Evolutionary conservation across 2,888 invertebrate species (phyloP).

Genomic region (Acleris sparsana): DNA sequence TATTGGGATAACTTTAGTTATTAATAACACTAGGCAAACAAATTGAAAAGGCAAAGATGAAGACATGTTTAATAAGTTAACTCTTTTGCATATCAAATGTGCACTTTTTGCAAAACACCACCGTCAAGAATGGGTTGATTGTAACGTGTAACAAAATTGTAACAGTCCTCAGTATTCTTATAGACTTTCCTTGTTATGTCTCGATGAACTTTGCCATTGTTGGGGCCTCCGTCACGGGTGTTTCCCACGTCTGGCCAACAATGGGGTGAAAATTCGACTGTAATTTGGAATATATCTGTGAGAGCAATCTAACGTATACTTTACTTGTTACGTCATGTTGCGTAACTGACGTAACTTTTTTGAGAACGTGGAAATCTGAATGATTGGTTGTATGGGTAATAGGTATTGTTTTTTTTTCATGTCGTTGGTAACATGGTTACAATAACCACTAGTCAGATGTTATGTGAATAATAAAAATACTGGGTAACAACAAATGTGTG

Average conservation of each 20-base stretch:
- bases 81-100: constrained; percentile 41
- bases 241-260: constrained; percentile 73
- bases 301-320: constrained; percentile 59
- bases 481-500: too few species aligned
- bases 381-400: constrained; percentile 10
- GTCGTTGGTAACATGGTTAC: constrained; percentile 17
- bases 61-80: constrained; percentile 42
- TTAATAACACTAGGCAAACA: constrained; percentile 44
- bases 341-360: constrained; percentile 55
- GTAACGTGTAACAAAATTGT: constrained; percentile 67
- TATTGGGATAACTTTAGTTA: constrained; percentile 65
- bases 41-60: constrained; percentile 38
- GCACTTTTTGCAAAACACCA: constrained; percentile 45
- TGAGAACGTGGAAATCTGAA: constrained; percentile 37
- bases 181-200: constrained; percentile 80
- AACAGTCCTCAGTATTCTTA: constrained; percentile 68
- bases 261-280: constrained; percentile 80
- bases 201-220: constrained; percentile 82
- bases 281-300: constrained; percentile 71
- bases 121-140: constrained; percentile 60
- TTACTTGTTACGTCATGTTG: constrained; percentile 57
- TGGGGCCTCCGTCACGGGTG: constrained; percentile 70
- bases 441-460: constrained; percentile 1
- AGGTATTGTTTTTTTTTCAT: constrained; percentile 31
- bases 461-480: too few species aligned